Base-by-base conservation (phyloP, 2,888 invertebrate species). In the Meiosimyza platycephala region DNA sequence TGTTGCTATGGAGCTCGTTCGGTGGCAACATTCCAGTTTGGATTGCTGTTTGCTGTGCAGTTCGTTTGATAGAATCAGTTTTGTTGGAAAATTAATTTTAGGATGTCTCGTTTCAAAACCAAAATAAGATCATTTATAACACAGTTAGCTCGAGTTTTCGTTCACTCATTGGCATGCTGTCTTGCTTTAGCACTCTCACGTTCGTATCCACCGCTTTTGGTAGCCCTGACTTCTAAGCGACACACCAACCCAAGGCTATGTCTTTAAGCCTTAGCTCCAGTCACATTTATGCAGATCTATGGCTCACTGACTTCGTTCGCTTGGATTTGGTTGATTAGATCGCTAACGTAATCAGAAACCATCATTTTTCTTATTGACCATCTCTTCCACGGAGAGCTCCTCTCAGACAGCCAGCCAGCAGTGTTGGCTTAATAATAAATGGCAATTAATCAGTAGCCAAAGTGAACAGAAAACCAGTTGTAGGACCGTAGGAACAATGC, bases 101-200 rank as follows among this genome's bases (percentile, higher is more conserved):
- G 80, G 79, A 80, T 83, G 82, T 83, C 81, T 80, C 82, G 80
- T 80, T 81, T 82, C 80, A 79, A 78, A 80, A 80, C 78, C 78
- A 82, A 82, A 83, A 83, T 82, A 83, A 83, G 83, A 82, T 83
- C 83, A 83, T 83, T 83, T 83, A 82, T 83, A 82, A 82, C 81
- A 79, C 79, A 80, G 81, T 81, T 79, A 79, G 79, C 79, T 79
- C 74, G 76, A 77, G 72, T 76, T 77, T 52, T 73, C 72, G 47
- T 47, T 54, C 51, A 50, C 13, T 22, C 48, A 40, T n/a, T 15
- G 15, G 9, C 22, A 15, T 59, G 15, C 52, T 57, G 51, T 22
- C 51, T 4, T 66, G 12, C 50, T 4, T 13, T 40, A 6, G 7
- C 40, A 7, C 47, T 40, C 16, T 16, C 47, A 28, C 63, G 48